A percentile compares a stretch with the other conserved stretches of the same genome.
Conservation (phyloP, 2,888 invertebrate species). For the Drosophila longiperda region DNA sequence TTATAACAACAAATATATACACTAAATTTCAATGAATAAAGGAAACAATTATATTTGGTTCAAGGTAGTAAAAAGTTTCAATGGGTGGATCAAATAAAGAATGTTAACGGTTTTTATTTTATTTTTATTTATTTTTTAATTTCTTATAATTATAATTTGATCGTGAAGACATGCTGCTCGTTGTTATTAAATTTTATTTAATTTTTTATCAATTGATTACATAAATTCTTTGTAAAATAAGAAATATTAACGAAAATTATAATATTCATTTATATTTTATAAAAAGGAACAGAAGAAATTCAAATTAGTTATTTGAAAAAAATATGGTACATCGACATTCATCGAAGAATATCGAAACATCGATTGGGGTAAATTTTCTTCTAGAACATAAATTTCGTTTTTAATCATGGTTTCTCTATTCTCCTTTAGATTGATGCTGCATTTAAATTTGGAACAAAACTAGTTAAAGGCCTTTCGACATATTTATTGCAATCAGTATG, state of each 20-base stretch:
- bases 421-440: background rate
- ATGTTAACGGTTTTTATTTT: background rate
- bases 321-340: background rate
- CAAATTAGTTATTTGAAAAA: background rate
- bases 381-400: background rate
- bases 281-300: background rate
- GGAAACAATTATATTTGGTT: conserved; percentile 48
- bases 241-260: background rate
- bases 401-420: background rate
- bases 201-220: background rate
- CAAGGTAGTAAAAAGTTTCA: conserved; percentile 7
- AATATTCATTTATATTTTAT: background rate
- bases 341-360: too few species aligned
- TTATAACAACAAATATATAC: conserved; percentile 55
- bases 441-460: background rate
- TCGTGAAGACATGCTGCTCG: background rate
- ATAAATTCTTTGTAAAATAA: background rate
- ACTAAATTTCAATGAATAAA: conserved; percentile 49
- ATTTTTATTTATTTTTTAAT: background rate
- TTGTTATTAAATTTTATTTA: background rate
- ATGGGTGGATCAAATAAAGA: background rate
- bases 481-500: background rate
- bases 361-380: background rate
- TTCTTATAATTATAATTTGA: background rate
- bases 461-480: background rate